phyloP scores from a whole-genome alignment of 2,113 vertebrate species.

The Oncorhynchus clarkii region DNA sequence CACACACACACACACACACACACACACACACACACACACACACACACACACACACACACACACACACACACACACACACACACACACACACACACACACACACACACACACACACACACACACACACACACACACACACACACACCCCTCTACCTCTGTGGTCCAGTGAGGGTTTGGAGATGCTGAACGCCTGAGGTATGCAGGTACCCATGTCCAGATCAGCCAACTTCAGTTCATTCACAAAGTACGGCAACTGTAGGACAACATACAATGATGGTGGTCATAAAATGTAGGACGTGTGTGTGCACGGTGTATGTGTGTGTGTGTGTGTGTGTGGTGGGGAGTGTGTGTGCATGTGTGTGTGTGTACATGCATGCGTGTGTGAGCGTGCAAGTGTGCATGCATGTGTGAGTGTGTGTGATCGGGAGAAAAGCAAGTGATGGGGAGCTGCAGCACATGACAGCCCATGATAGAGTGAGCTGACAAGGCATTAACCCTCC shows the following conservation, averaged over 20 bases:
- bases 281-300: not conserved
- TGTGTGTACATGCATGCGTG: not conserved
- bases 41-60: no score
- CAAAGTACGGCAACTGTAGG: slow-evolving; percentile 81
- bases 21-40: no score
- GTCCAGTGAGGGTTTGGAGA: slow-evolving; percentile 76
- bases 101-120: no score
- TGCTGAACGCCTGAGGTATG: slow-evolving; percentile 75
- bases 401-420: not conserved
- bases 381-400: no score
- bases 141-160: slow-evolving; percentile 72
- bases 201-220: slow-evolving; percentile 85
- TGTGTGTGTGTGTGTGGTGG: not conserved
- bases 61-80: no score
- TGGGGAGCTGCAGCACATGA: not conserved
- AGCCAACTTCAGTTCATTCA: slow-evolving; percentile 81
- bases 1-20: no score
- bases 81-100: no score
- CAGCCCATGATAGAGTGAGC: not conserved
- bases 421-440: not conserved
- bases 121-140: no score
- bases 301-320: not conserved
- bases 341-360: not conserved
- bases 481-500: not conserved
- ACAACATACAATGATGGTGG: slow-evolving; percentile 24